These are phyloP conservation scores for Siniperca scherzeri DNA, from an alignment of 2,797 vertebrate genomes.

Conservation along the genomic window DNA sequence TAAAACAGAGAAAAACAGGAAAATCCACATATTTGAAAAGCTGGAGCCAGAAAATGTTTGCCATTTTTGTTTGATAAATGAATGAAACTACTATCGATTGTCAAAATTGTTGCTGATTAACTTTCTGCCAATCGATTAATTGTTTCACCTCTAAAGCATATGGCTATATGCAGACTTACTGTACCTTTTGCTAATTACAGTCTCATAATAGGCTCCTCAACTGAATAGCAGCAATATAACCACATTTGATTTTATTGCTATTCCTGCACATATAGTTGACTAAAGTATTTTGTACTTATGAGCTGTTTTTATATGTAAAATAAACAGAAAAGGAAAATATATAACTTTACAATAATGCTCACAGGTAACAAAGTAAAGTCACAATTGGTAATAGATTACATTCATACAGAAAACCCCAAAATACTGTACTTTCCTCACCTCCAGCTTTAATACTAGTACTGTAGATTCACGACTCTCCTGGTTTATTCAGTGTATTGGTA, in stretches of 20 bases:
- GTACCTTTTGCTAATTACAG: neutral
- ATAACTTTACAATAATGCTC: neutral
- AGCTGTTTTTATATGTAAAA: neutral
- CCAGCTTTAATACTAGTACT: neutral
- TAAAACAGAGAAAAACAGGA: no score
- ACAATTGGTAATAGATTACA: neutral
- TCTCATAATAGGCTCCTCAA: neutral
- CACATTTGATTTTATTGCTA: neutral
- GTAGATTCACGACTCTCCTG: neutral
- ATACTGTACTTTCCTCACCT: conserved; percentile 1
- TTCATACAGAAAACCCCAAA: neutral
- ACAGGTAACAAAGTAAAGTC: neutral
- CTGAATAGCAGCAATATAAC: neutral
- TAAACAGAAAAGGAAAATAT: neutral
- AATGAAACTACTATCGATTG: neutral
- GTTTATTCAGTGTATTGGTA: neutral
- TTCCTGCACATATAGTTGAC: neutral
- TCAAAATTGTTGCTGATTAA: no score
- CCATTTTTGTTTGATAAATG: conserved; percentile 3
- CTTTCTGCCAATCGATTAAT: no score
- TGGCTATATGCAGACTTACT: neutral
- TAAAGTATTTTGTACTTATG: neutral
- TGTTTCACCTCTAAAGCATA: no score
- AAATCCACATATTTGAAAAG: no score
- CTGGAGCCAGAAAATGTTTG: neutral